phyloP scores from a whole-genome alignment of 2,888 invertebrate genomes.

The Mesopsocus fuscifrons region DNA sequence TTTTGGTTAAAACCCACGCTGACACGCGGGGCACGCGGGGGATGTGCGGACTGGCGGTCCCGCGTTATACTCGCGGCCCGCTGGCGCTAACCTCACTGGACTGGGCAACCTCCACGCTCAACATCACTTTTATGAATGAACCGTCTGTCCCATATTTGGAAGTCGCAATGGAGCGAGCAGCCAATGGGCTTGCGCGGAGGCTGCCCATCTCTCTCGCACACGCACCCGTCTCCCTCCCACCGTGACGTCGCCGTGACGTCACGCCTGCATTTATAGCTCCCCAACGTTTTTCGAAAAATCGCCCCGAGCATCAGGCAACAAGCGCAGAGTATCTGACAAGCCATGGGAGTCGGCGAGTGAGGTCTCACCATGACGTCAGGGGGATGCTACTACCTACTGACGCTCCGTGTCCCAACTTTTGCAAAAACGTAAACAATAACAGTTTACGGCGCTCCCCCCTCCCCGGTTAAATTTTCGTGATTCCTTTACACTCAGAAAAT shows the following conservation, averaged over 20 bases:
- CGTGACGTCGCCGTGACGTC: slow-evolving; percentile 18
- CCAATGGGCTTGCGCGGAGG: slow-evolving; percentile 32
- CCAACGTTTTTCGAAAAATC: background rate
- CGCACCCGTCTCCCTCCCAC: slow-evolving; percentile 16
- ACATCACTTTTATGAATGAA: slow-evolving; percentile 68
- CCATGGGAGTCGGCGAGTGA: too few species aligned
- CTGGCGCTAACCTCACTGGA: slow-evolving; percentile 25
- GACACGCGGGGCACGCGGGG: slow-evolving; percentile 17
- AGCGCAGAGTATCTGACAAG: too few species aligned
- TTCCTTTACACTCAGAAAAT: too few species aligned
- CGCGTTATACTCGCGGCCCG: slow-evolving; percentile 14
- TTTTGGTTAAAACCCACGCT: too few species aligned
- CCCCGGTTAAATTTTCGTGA: too few species aligned
- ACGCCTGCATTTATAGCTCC: slow-evolving; percentile 17
- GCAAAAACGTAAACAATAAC: too few species aligned
- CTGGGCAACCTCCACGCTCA: slow-evolving; percentile 48
- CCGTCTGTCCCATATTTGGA: slow-evolving; percentile 68
- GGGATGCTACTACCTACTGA: too few species aligned
- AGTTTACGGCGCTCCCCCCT: too few species aligned
- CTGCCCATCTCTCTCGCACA: slow-evolving; percentile 27
- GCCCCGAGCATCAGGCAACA: too few species aligned
- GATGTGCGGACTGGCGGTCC: slow-evolving; percentile 16
- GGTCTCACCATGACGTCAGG: too few species aligned
- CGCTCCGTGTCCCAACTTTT: too few species aligned
- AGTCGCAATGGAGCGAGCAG: slow-evolving; percentile 35